Percentiles rank a stretch among this genome's conserved stretches.
Evolutionary conservation across 2,113 vertebrate genomes (phyloP).

Genomic region (Cnemophilus loriae): DNA sequence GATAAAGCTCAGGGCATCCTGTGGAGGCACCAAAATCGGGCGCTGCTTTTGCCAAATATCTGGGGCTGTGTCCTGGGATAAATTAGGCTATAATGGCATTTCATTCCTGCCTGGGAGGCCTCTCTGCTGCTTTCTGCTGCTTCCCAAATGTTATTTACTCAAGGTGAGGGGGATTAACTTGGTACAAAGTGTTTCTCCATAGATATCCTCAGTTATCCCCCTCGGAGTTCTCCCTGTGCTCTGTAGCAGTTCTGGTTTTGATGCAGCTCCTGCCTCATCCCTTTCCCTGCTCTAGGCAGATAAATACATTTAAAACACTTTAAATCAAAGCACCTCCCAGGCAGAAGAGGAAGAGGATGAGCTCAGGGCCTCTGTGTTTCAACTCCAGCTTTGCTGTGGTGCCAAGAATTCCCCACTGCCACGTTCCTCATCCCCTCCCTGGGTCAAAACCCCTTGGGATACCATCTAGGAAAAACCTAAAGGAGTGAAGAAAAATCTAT

Average conservation of each 20-base stretch:
- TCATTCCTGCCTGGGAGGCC: neutral
- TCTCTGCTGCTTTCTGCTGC: neutral
- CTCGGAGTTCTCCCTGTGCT: neutral
- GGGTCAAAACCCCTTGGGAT: neutral
- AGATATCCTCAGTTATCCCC: neutral
- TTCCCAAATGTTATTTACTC: neutral
- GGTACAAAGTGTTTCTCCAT: neutral
- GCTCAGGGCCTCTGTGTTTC: neutral
- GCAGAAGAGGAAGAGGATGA: neutral
- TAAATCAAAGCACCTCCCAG: neutral
- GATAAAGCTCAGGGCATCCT: neutral
- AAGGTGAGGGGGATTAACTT: neutral
- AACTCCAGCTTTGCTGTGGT: neutral
- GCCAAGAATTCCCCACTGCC: neutral
- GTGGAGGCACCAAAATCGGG: neutral
- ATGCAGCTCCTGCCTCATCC: neutral
- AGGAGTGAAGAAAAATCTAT: neutral
- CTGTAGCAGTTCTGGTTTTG: rapidly evolving
- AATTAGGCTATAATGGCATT: neutral
- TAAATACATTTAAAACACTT: neutral
- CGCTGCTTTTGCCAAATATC: neutral
- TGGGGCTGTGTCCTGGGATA: neutral
- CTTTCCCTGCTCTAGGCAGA: neutral
- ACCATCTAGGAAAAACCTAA: neutral
- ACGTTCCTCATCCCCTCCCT: neutral